These are phyloP conservation scores for Morone saxatilis DNA, from an alignment of 2,113 vertebrate species.

Conservation along the genomic window DNA sequence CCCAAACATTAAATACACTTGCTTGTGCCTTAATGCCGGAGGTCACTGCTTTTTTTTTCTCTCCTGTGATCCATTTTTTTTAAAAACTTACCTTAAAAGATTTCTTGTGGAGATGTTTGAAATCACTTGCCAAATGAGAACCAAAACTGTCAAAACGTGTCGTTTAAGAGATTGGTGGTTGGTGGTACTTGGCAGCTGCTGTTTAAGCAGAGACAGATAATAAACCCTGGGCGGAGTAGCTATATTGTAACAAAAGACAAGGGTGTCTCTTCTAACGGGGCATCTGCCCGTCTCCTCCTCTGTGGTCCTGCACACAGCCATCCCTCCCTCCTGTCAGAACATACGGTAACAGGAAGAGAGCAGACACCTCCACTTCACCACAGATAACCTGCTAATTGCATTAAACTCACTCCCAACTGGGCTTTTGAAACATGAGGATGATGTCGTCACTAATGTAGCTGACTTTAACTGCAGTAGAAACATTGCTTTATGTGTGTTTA, in stretches of 20 bases:
- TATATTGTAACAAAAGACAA: slow-evolving; percentile 74
- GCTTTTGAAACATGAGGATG: slow-evolving; percentile 68
- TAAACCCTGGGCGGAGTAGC: slow-evolving; percentile 64
- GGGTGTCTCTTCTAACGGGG: slow-evolving; percentile 64
- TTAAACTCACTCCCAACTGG: slow-evolving; percentile 71
- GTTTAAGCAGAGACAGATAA: slow-evolving; percentile 40
- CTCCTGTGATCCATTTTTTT: slow-evolving; percentile 1
- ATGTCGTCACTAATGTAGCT: slow-evolving; percentile 1
- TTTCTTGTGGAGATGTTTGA: neutral
- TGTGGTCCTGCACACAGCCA: slow-evolving; percentile 46
- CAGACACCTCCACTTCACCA: slow-evolving; percentile 71
- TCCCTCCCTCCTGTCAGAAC: slow-evolving; percentile 64
- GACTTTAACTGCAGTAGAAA: neutral
- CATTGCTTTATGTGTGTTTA: neutral
- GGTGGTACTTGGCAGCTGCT: slow-evolving; percentile 63
- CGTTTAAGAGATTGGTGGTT: neutral
- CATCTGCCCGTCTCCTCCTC: slow-evolving; percentile 78
- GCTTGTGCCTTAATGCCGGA: slow-evolving; percentile 76
- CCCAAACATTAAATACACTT: slow-evolving; percentile 82
- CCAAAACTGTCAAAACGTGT: neutral
- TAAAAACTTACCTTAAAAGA: neutral
- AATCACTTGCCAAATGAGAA: neutral
- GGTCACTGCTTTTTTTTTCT: slow-evolving; percentile 58
- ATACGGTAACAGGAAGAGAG: slow-evolving; percentile 68
- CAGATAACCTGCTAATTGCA: slow-evolving; percentile 82